Evolutionary conservation across 1,140 invertebrate species (phyloP).

Genomic region (Polypedilum pembai): DNA sequence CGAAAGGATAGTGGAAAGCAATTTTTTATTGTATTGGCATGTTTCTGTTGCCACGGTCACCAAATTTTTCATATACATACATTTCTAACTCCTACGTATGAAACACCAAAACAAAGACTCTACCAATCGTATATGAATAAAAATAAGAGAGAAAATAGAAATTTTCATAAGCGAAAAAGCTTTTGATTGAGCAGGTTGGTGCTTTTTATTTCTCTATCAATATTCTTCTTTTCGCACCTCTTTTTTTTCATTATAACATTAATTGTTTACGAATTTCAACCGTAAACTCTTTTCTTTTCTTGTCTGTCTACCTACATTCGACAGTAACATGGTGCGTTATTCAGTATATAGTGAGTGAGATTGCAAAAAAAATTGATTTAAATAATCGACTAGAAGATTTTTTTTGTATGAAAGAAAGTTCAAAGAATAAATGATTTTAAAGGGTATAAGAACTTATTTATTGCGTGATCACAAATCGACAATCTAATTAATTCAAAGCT

Average conservation of each 20-base stretch:
- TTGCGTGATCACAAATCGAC: neutral
- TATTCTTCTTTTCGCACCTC: neutral
- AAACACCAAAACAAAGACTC: neutral
- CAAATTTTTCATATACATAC: neutral
- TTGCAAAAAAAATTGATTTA: too few species aligned
- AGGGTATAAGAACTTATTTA: neutral
- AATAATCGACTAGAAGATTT: too few species aligned
- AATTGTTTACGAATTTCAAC: neutral
- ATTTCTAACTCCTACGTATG: neutral
- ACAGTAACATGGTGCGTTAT: too few species aligned
- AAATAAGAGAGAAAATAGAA: neutral
- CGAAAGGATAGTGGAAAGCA: neutral
- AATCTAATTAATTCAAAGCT: neutral
- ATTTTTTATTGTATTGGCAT: constrained; percentile 28
- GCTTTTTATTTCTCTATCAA: neutral
- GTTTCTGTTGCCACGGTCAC: constrained; percentile 4
- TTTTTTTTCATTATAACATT: neutral
- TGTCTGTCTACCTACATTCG: too few species aligned
- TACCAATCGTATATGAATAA: neutral
- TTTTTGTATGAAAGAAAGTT: too few species aligned
- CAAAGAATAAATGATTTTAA: neutral
- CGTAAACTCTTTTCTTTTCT: too few species aligned
- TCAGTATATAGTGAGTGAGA: too few species aligned
- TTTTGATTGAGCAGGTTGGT: constrained; percentile 4
- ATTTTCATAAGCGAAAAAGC: constrained; percentile 5